Conservation (phyloP, 2,888 invertebrate species). For the Pristionchus entomophagus region DNA sequence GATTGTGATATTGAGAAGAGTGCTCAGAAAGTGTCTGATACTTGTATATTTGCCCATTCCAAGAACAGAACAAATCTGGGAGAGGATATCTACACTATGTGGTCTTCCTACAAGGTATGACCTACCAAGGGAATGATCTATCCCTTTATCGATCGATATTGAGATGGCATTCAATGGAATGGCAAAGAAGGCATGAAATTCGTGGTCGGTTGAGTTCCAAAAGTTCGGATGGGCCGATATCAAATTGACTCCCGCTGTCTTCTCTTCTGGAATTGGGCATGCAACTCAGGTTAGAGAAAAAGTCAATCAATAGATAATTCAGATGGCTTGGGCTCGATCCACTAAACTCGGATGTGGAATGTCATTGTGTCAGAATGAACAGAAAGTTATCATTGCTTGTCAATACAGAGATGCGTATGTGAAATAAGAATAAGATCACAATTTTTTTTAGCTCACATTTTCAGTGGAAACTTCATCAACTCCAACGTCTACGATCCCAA, state of each 20-base stretch:
- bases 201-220: not conserved
- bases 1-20: not conserved
- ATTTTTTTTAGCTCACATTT: not conserved
- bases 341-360: constrained; percentile 17
- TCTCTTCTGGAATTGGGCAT: not conserved
- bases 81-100: not conserved
- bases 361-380: not conserved
- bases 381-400: not conserved
- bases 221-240: constrained; percentile 4
- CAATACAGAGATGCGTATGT: not conserved
- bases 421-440: not conserved
- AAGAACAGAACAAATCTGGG: not conserved
- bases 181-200: not conserved
- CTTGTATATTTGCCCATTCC: not conserved
- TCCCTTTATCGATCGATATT: not conserved
- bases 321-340: constrained; percentile 20
- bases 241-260: not conserved
- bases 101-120: not conserved
- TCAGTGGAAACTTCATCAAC: constrained; percentile 20
- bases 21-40: not conserved
- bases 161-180: not conserved
- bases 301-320: not conserved
- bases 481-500: not conserved
- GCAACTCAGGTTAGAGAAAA: not conserved
- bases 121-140: not conserved